Conservation (phyloP, 1,140 invertebrate species). For the Pseudoatta argentina region DNA sequence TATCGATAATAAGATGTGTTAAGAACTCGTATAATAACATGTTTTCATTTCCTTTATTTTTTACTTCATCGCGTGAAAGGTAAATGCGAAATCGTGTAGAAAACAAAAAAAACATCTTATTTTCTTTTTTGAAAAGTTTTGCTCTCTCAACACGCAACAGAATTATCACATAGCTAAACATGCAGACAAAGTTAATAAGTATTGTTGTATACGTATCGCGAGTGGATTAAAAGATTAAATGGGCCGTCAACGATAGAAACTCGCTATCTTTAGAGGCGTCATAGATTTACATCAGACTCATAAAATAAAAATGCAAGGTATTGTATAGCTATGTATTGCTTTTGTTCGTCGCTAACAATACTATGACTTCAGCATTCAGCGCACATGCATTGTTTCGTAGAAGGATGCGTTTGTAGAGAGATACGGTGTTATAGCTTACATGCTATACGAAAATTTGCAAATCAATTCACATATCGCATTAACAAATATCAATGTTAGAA, state of each 20-base stretch:
- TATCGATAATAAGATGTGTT: not conserved
- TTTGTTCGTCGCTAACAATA: slow-evolving; percentile 41
- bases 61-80: not conserved
- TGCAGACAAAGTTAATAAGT: not conserved
- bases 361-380: slow-evolving; percentile 22
- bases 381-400: not conserved
- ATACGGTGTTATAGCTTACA: slow-evolving; percentile 2
- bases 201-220: not conserved
- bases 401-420: not conserved
- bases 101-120: not conserved
- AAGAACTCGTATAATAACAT: not conserved
- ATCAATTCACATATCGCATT: not conserved
- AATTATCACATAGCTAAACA: not conserved
- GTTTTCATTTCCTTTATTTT: not conserved
- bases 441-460: not conserved
- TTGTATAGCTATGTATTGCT: not conserved
- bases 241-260: not conserved
- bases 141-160: not conserved
- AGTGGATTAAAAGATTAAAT: slow-evolving; percentile 37
- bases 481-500: not conserved
- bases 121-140: not conserved
- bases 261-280: not conserved
- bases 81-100: not conserved
- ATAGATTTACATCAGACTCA: not conserved
- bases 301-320: slow-evolving; percentile 20